These are phyloP conservation scores for Hyperoplus lanceolatus DNA, from an alignment of 2,797 vertebrate genomes.

Conservation along the genomic window DNA sequence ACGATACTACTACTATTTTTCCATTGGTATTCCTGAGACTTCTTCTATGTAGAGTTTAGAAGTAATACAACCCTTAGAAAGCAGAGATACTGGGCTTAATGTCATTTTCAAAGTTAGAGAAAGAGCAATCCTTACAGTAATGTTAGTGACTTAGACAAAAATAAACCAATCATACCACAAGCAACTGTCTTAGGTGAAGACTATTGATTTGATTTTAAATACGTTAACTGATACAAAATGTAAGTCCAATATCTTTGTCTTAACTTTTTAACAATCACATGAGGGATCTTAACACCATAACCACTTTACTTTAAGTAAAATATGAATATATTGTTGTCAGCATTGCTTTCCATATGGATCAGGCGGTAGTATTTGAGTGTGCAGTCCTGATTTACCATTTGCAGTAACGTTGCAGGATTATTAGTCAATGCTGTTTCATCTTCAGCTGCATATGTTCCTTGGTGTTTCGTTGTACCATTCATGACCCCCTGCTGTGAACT, in stretches of 20 bases:
- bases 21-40: constrained; percentile 20
- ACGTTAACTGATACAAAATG: too few relatives aligned
- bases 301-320: neutral
- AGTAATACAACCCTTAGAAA: constrained; percentile 18
- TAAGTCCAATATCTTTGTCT: neutral
- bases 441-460: neutral
- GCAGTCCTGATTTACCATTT: neutral
- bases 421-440: neutral
- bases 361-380: neutral
- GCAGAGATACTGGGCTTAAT: neutral
- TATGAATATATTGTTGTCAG: neutral
- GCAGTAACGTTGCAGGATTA: neutral
- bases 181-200: too few relatives aligned
- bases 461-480: neutral
- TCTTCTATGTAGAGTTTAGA: constrained; percentile 8
- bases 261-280: neutral
- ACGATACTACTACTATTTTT: constrained; percentile 17
- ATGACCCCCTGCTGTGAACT: neutral
- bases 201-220: too few relatives aligned
- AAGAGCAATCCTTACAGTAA: constrained; percentile 11
- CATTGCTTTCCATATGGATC: neutral
- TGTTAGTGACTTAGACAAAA: neutral
- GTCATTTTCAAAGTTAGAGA: constrained; percentile 2
- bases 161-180: neutral
- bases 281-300: neutral